Base-by-base conservation (phyloP, 2,797 vertebrate species). In the Apodemus agrarius region DNA sequence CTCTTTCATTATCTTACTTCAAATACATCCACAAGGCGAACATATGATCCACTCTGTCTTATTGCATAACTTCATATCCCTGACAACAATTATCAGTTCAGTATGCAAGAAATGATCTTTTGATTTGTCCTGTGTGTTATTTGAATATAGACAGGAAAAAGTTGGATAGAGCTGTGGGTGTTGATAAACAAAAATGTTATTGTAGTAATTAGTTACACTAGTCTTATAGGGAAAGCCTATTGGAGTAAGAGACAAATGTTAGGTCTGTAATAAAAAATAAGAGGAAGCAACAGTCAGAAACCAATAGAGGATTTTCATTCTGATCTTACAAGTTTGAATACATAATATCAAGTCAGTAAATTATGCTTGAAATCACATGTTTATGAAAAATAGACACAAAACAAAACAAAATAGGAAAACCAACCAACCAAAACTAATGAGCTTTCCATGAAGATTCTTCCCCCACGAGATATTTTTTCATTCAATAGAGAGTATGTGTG, bases 401-500 rank as follows among this genome's bases (percentile, higher is more conserved):
- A 31, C 21, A 31, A 17, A 61, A 31, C 16, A 26, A 37, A 29
- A 40, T 24, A 83, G 17, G 16, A 31, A 16, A 34, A 19, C 1
- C 40, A 29, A 65, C 16, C n/a, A 54, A 67, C 78, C 67, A 22
- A 85, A 95, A 74, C 79, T 81, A 90, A 76, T 13, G 29, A 34
- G 26, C 2, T 80, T 43, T 31, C 54, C 83, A 78, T 78, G 80
- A 67, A 17, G 10, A 76, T 4, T 61, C 22, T 8, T 52, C 10
- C 40, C 3, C 11, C 0, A 16, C 26, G 4, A 40, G 61, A 82
- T 74, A 82, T 24, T n/a, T 72, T 63, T 57, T 19, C 78, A 91
- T 24, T 40, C 69, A 80, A 74, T 14, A 80, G 0, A 78, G 16
- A 6, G 13, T n/a, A 16, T 69, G 34, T 57, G 19, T 54, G 52